Evolutionary conservation across 2,888 invertebrate genomes (phyloP), one percentile per base, ranked within the genome.

Genomic region (Amiota mariae): DNA sequence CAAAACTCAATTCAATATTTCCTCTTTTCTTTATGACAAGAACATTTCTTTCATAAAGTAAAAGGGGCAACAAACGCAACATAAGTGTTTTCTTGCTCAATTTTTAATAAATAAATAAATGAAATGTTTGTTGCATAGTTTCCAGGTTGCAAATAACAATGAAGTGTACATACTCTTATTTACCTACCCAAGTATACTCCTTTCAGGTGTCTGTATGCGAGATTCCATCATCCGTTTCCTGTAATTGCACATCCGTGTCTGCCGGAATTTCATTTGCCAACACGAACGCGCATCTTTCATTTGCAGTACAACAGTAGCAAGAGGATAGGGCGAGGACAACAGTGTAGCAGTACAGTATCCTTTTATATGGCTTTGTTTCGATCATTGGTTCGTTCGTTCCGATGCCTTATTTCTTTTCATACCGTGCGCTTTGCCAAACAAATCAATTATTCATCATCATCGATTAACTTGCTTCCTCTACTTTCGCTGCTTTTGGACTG

Each of bases 171-270:
- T 2, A 36, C 36, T 6, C 6, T 36, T 6, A 36, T 36, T 6
- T 6, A 36, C 36, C 3, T 36, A 36, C 3, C 36, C 36, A 36
- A 6, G 36, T 36, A 4, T 36, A 0, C 6, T 36, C 36, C 36
- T 6, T 36, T 36, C 36, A 36, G 36, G 36, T 36, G 36, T 68
- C 12, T 54, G n/a, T 51, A n/a, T 51, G 24, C 10, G 67, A 24
- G 36, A 54, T 51, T 2, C 24, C n/a, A 8, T 20, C 51, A 68
- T 68, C 67, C 67, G 51, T 36, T 68, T 68, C 67, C 67, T 51
- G 67, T 68, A 68, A 68, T 68, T 68, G 67, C 51, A 68, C 67
- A 68, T 68, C 67, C 67, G 67, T n/a, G 51, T 68, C 54, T 68
- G 67, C 18, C 67, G 20, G 49, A 24, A 66, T 66, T 66, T 66